A percentile compares a stretch with the other conserved stretches of the same genome.
Evolutionary conservation across 1,140 invertebrate species (phyloP).

Genomic region (Muscidifurax raptorellus): DNA sequence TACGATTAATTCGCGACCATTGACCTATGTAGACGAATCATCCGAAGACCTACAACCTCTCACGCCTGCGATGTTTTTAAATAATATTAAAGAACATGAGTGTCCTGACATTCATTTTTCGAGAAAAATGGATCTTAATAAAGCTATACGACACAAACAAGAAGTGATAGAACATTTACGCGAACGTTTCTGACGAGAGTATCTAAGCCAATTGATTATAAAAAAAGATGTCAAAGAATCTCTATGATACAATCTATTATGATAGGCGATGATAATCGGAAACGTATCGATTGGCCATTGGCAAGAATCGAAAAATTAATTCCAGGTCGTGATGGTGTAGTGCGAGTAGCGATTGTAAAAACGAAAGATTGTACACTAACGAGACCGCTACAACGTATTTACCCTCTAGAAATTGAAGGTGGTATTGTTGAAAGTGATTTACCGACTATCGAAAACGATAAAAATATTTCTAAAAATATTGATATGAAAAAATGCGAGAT

Average conservation of each 20-base stretch:
- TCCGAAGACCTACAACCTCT: too few relatives aligned
- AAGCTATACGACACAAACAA: conserved; percentile 45
- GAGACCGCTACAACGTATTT: conserved; percentile 41
- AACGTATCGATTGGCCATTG: conserved; percentile 36
- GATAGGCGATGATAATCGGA: conserved; percentile 43
- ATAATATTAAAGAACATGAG: too few relatives aligned
- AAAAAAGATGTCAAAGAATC: conserved; percentile 20
- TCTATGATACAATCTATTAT: conserved; percentile 28
- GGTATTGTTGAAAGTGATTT: neutral
- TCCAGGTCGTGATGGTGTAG: neutral
- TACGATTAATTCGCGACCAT: conserved; percentile 7
- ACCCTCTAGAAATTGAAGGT: conserved; percentile 38
- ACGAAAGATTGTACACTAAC: conserved; percentile 30
- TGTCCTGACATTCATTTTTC: conserved; percentile 56
- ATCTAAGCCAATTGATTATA: conserved; percentile 53
- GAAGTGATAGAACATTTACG: conserved; percentile 54
- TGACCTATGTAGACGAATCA: conserved; percentile 45
- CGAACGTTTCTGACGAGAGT: conserved; percentile 55
- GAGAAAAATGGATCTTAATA: conserved; percentile 35
- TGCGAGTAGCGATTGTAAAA: conserved; percentile 35
- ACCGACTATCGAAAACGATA: too few relatives aligned
- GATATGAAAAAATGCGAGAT: too few relatives aligned
- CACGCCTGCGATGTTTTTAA: too few relatives aligned
- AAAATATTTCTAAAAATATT: too few relatives aligned
- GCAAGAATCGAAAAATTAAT: neutral